Base-by-base conservation (phyloP, 2,797 vertebrate species). In the Cercopithecus hamlyni region DNA sequence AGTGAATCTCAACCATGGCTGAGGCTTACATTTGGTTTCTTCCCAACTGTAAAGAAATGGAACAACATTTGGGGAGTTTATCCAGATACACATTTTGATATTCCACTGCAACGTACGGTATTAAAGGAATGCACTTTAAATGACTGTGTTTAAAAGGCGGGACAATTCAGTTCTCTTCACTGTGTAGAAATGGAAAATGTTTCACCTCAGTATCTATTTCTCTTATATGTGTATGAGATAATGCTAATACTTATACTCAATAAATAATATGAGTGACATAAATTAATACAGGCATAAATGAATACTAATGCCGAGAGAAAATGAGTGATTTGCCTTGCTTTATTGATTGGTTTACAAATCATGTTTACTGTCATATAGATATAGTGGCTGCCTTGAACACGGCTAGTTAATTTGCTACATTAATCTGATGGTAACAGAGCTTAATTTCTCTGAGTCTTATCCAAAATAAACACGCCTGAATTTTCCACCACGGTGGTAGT, bases 271-370 rank as follows among this genome's bases (percentile, higher is more conserved):
- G 67, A 94, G 93, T 93, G 90, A 55, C 57, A 92, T 95, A 91
- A 97, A 88, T 97, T 87, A 96, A 72, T 95, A 96, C 45, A 79
- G 81, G 88, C 90, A 97, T 91, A 96, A 93, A 95, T 95, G 96
- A 96, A 97, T 97, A 96, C 82, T 96, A 96, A 96, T 97, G 93
- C n/a, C 45, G 89, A 96, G 82, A 97, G 76, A 91, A 96, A 94
- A 95, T 87, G 85, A 97, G n/a, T 97, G 83, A 96, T 97, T 89
- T 97, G 70, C 80, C 20, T 96, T 96, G 93, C 79, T 70, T 95
- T 97, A 98, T 96, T 96, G 94, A 98, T 97, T 97, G 64, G 87
- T 85, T 97, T 97, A 95, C 48, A 96, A 95, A 94, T 80, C 97
- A 97, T 97, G 94, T 96, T 96, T 97, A 90, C 96, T 97, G 95